Evolutionary conservation across 2,888 invertebrate species (phyloP).

Genomic region (Thysanoteuthis rhombus): DNA sequence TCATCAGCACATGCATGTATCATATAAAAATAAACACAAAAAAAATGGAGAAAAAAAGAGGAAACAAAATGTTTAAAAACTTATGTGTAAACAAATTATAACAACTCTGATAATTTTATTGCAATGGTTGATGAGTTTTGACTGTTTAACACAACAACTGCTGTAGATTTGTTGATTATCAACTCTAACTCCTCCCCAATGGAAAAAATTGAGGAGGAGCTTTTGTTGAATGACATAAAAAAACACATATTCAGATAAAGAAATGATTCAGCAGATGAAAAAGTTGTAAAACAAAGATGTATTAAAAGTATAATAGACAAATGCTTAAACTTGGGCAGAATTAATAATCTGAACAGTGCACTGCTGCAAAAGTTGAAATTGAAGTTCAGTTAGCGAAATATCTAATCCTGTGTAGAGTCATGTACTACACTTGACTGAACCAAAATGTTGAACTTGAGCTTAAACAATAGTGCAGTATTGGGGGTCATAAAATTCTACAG

Average conservation of each 20-base stretch:
- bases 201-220: background rate
- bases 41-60: background rate
- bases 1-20: conserved; percentile 19
- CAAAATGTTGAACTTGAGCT: background rate
- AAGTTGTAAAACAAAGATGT: background rate
- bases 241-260: background rate
- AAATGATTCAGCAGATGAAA: background rate
- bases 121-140: background rate
- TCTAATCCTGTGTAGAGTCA: background rate
- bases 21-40: background rate
- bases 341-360: background rate
- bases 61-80: background rate
- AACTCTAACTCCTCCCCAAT: background rate
- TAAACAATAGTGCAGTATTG: background rate
- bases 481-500: background rate
- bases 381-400: background rate
- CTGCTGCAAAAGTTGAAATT: background rate
- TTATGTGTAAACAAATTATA: background rate
- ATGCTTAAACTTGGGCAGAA: background rate
- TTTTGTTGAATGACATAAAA: background rate
- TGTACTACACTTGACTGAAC: background rate
- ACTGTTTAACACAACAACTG: background rate
- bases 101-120: background rate
- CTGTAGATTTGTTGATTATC: background rate
- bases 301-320: background rate